These are phyloP conservation scores for Paedocypris micromegethes DNA, from an alignment of 2,797 vertebrate species.

Conservation along the genomic window DNA sequence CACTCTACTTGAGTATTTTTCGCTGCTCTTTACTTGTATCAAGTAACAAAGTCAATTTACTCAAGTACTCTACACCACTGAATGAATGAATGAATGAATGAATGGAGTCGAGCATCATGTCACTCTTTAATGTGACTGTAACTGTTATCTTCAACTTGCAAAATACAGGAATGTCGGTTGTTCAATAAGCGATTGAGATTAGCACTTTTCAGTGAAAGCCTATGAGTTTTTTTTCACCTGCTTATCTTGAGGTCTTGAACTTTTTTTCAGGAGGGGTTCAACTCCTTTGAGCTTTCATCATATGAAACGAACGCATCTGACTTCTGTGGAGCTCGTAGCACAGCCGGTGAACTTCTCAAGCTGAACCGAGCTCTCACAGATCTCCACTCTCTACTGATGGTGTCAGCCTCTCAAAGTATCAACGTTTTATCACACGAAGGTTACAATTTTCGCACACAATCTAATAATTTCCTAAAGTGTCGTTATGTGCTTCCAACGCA, in stretches of 20 bases:
- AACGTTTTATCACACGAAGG: neutral
- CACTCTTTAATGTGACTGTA: conserved; percentile 59
- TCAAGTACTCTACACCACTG: conserved; percentile 37
- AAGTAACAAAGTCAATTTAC: too few species aligned
- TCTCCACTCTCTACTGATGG: conserved; percentile 61
- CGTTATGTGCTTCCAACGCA: conserved; percentile 29
- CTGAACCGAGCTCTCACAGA: conserved; percentile 72
- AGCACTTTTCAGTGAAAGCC: too few species aligned
- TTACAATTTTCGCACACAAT: too few species aligned
- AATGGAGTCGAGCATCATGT: conserved; percentile 62
- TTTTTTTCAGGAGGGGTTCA: conserved; percentile 62
- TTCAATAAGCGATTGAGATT: conserved; percentile 41
- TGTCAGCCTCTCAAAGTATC: conserved; percentile 70
- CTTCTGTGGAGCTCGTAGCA: conserved; percentile 57
- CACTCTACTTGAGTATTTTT: too few species aligned
- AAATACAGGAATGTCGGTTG: conserved; percentile 53
- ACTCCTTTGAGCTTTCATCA: conserved; percentile 42
- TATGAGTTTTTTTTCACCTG: neutral
- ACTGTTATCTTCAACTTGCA: conserved; percentile 64
- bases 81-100: conserved; percentile 63
- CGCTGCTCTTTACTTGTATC: too few species aligned
- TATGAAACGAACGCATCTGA: conserved; percentile 48
- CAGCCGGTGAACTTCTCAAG: conserved; percentile 67
- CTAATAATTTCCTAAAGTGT: too few species aligned
- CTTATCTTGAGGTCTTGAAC: neutral